Base-by-base conservation (phyloP, 2,113 vertebrate species). In the Oostethus manadensis region DNA sequence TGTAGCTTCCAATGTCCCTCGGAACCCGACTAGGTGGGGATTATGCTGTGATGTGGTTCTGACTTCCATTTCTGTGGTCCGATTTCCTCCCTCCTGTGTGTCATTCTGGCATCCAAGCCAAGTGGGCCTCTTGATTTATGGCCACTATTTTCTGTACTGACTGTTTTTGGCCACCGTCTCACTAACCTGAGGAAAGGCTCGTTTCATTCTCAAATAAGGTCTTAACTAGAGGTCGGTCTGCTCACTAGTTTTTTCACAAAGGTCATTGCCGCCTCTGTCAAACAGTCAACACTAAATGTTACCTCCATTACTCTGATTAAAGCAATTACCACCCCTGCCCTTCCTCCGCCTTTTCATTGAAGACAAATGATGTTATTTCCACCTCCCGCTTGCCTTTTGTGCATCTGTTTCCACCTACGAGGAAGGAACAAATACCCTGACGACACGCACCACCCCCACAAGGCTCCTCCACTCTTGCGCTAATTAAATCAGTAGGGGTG, bases 41-140 rank as follows among this genome's bases (percentile, higher is more conserved):
- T 67, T 58, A 73, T 76, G 68, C 18, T 59, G 51, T 40, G 59
- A 18, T 22, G 22, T 23, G 16, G 22, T 26, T 70, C 57, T 26
- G 38, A 64, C 60, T 48, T 51, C 51, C 43, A 18, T 3, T 68
- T 61, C 61, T 60, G 67, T 64, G 66, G 46, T 54, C 42, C 38
- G 62, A 65, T 68, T 64, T 70, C 38, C 60, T 68, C 8, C 23
- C 50, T 56, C 64, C 64, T 44, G 20, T 60, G 67, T 26, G 44
- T 68, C 77, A 80, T 68, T 71, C 58, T 65, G 61, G 61, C 68
- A 74, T 18, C 1, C 64, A 47, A 66, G 74, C 58, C 42, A 59
- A 62, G 63, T 43, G 48, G 77, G 77, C 61, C 58, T 48, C 18
- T 22, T 81, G 83, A 83, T 84, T 80, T 74, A 73, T 75, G 63